Evolutionary conservation across 2,888 invertebrate species (phyloP).

Genomic region (Cephus sareptanus): DNA sequence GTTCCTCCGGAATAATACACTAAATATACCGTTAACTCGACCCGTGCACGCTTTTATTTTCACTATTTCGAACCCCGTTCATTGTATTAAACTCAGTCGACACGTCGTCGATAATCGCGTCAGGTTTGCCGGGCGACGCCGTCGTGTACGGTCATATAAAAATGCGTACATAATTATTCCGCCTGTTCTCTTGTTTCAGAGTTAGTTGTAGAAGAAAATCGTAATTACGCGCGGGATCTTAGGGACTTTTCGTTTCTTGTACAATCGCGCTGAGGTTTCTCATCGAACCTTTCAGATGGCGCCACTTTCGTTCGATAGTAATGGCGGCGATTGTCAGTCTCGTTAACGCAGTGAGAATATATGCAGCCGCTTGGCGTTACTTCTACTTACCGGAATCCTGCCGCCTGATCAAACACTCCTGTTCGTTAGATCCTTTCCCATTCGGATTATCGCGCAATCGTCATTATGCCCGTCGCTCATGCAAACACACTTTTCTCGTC

Average conservation of each 20-base stretch:
- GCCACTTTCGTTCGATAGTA: neutral
- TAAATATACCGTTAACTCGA: neutral
- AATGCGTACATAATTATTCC: too few species aligned
- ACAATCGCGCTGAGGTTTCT: neutral
- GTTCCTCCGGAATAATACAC: neutral
- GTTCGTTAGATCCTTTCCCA: slow-evolving; percentile 24
- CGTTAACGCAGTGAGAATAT: neutral
- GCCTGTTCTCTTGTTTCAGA: neutral
- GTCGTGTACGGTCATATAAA: neutral
- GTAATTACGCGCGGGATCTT: neutral
- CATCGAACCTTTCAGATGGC: neutral
- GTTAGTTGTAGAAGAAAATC: neutral
- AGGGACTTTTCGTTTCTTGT: neutral
- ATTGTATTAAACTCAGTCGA: neutral
- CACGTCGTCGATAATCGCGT: neutral
- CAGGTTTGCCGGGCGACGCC: neutral
- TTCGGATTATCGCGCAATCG: slow-evolving; percentile 6
- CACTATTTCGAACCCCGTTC: neutral
- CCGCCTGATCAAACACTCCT: slow-evolving; percentile 48
- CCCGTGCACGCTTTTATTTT: neutral
- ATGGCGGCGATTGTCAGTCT: neutral
- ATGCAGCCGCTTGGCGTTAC: slow-evolving; percentile 17
- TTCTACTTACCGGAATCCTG: slow-evolving; percentile 28
- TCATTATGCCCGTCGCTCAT: neutral
- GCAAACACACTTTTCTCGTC: neutral